Percentiles rank a stretch among this genome's conserved stretches.
These are phyloP conservation scores for Magallana gigas DNA, from an alignment of 1,140 invertebrate genomes.

Conservation along the genomic window DNA sequence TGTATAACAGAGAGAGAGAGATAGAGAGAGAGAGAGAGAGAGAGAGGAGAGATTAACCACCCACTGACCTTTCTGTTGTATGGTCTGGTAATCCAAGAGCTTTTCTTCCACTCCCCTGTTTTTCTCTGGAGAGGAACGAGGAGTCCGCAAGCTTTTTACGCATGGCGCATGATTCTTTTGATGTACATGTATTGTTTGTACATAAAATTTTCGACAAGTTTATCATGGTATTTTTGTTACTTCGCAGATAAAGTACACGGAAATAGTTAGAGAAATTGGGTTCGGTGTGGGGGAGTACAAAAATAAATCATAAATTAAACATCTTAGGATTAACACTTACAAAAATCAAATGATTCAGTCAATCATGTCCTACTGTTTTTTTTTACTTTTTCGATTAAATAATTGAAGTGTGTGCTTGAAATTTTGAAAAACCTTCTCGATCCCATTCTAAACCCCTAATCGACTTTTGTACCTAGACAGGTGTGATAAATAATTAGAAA, in stretches of 20 bases:
- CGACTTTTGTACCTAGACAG: background rate
- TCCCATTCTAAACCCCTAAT: background rate
- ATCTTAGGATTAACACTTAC: too few species aligned
- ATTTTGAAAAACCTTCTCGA: too few species aligned
- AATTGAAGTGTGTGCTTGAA: too few species aligned
- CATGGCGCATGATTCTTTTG: background rate
- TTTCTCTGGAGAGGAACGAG: background rate
- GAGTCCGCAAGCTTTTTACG: background rate
- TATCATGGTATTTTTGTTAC: slow-evolving; percentile 28
- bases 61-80: background rate
- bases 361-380: too few species aligned
- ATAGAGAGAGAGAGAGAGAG: too few species aligned
- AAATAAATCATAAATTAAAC: too few species aligned
- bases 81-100: background rate
- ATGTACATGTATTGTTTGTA: background rate
- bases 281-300: background rate
- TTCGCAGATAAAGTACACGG: background rate
- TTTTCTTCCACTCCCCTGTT: background rate
- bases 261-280: slow-evolving; percentile 3
- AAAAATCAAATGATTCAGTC: too few species aligned
- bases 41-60: too few species aligned
- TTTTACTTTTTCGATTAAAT: too few species aligned
- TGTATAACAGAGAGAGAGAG: too few species aligned
- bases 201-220: slow-evolving; percentile 27
- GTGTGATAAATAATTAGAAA: slow-evolving; percentile 38